phyloP scores from a whole-genome alignment of 2,113 vertebrate genomes.

The Barbus barbus region DNA sequence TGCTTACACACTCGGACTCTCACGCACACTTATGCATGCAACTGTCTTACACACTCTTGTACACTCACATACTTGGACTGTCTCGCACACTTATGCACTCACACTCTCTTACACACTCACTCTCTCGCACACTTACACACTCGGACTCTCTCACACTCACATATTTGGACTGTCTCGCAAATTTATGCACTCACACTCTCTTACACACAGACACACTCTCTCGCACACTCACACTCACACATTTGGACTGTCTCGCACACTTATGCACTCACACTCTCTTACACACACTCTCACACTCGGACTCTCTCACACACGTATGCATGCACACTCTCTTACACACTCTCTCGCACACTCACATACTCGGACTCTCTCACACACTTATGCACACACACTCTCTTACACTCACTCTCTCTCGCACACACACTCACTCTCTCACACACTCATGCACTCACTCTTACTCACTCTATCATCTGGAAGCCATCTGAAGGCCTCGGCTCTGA shows the following conservation, averaged over 20 bases:
- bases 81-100: neutral
- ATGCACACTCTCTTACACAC: neutral
- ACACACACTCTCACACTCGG: neutral
- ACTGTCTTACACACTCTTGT: too few species aligned
- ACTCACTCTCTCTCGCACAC: neutral
- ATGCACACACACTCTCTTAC: neutral
- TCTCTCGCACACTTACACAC: neutral
- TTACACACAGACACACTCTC: too few species aligned
- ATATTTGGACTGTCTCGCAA: neutral
- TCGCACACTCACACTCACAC: neutral
- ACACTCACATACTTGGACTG: neutral
- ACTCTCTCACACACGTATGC: too few species aligned
- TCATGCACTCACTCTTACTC: neutral
- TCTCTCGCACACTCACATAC: neutral
- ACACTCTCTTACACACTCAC: neutral
- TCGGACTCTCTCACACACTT: neutral
- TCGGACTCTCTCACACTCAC: neutral
- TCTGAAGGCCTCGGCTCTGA: neutral
- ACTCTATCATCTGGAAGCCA: conserved; percentile 7
- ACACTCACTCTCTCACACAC: neutral
- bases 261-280: too few species aligned
- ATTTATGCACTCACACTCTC: too few species aligned
- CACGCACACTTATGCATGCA: neutral
- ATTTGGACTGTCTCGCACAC: neutral
- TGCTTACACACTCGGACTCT: neutral